Percentiles rank a stretch among this genome's conserved stretches.
These are phyloP conservation scores for Agrochola lota DNA, from an alignment of 2,888 invertebrate genomes.

Conservation along the genomic window DNA sequence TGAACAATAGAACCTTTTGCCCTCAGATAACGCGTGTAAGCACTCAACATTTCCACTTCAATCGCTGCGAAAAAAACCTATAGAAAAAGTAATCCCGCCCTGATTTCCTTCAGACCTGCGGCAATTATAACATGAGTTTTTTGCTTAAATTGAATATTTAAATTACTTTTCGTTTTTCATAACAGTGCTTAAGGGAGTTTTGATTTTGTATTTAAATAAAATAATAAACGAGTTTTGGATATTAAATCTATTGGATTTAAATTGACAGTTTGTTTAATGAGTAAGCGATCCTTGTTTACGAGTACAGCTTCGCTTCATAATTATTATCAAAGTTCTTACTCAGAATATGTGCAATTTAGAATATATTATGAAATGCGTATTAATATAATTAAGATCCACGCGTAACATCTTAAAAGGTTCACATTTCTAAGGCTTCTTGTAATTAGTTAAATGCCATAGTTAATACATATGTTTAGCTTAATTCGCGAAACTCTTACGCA, in stretches of 20 bases:
- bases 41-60: constrained; percentile 51
- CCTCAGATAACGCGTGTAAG: constrained; percentile 57
- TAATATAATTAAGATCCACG: background rate
- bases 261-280: background rate
- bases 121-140: constrained; percentile 64
- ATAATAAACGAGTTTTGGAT: background rate
- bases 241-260: background rate
- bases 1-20: constrained; percentile 55
- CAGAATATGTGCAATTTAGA: background rate
- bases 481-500: no score
- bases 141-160: constrained; percentile 70
- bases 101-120: constrained; percentile 66
- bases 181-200: constrained; percentile 1
- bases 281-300: background rate
- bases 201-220: background rate
- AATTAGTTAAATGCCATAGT: background rate
- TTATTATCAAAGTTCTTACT: background rate
- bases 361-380: background rate
- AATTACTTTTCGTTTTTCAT: constrained; percentile 62
- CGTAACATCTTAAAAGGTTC: background rate
- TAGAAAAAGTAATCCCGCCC: constrained; percentile 65
- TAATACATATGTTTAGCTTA: background rate
- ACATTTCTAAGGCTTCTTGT: background rate
- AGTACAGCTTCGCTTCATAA: background rate
- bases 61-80: constrained; percentile 56